Percentiles rank a stretch among this genome's conserved stretches.
Conservation (phyloP, 1,140 invertebrate species). For the Chlorops oryzae region DNA sequence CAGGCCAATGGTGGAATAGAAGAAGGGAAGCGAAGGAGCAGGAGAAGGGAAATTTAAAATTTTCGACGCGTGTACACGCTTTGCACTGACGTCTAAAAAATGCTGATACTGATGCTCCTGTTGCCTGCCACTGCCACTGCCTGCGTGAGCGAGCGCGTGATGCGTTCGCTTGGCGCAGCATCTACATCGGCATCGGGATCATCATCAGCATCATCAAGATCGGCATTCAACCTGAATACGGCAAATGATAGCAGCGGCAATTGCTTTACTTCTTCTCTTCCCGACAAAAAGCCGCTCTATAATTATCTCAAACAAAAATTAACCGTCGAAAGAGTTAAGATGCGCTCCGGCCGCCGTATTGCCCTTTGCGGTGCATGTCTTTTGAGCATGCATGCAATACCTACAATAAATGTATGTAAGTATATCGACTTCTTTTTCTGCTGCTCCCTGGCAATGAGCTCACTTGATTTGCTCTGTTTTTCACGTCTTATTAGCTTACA, state of each 20-base stretch:
- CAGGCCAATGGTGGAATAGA: background rate
- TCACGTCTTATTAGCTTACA: background rate
- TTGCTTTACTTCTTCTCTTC: slow-evolving; percentile 24
- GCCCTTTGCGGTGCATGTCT: no score
- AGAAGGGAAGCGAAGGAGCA: background rate
- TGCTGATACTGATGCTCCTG: background rate
- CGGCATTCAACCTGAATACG: no score
- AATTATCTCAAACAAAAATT: slow-evolving; percentile 48
- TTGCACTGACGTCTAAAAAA: background rate
- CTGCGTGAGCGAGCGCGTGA: background rate
- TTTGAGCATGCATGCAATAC: background rate
- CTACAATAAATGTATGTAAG: no score
- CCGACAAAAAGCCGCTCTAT: slow-evolving; percentile 42
- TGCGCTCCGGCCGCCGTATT: no score
- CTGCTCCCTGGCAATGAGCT: no score
- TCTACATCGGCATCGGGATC: no score
- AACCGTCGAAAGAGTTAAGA: slow-evolving; percentile 47
- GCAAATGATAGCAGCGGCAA: no score
- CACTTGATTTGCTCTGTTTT: background rate
- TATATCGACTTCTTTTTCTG: no score
- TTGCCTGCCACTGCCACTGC: background rate
- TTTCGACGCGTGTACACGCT: slow-evolving; percentile 5
- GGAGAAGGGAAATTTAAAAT: background rate
- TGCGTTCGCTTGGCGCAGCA: no score
- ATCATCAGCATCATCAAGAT: no score